phyloP scores from a whole-genome alignment of 2,113 vertebrate species.

The Noctilio leporinus region DNA sequence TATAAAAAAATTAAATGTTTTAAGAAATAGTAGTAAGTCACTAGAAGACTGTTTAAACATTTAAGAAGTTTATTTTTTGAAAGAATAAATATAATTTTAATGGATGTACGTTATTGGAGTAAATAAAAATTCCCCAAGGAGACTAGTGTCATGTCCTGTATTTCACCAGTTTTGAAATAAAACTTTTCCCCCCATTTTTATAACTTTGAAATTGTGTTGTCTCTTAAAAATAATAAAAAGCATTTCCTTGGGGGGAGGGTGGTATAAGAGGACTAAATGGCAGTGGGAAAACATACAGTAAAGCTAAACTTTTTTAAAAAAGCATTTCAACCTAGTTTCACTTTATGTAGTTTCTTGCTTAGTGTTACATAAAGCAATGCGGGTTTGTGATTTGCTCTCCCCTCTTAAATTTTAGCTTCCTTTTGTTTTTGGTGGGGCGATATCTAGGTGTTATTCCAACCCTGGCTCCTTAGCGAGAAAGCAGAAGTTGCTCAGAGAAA shows the following conservation, averaged over 20 bases:
- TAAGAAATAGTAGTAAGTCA: not conserved
- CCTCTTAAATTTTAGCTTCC: not conserved
- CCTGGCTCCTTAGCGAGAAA: not conserved
- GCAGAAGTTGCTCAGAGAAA: not conserved
- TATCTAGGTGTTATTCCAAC: not conserved
- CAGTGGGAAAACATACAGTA: no score
- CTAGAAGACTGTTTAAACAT: not conserved
- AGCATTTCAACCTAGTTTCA: not conserved
- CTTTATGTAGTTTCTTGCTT: not conserved
- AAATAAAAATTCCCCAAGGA: not conserved
- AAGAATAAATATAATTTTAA: not conserved
- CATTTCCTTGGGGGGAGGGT: not conserved
- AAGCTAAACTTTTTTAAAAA: not conserved
- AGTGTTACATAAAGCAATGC: not conserved
- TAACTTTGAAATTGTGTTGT: not conserved
- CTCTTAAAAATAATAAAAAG: not conserved
- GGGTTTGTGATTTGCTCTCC: not conserved
- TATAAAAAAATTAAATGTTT: not conserved
- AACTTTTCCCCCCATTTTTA: not conserved
- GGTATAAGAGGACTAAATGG: no score
- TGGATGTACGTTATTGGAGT: not conserved
- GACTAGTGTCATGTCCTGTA: not conserved
- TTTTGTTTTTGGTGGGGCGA: not conserved
- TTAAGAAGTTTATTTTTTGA: slow-evolving; percentile 13
- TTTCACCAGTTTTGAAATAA: not conserved